Percentiles rank a stretch among this genome's conserved stretches.
Conservation (phyloP, 2,113 vertebrate species). For the Nestor notabilis region DNA sequence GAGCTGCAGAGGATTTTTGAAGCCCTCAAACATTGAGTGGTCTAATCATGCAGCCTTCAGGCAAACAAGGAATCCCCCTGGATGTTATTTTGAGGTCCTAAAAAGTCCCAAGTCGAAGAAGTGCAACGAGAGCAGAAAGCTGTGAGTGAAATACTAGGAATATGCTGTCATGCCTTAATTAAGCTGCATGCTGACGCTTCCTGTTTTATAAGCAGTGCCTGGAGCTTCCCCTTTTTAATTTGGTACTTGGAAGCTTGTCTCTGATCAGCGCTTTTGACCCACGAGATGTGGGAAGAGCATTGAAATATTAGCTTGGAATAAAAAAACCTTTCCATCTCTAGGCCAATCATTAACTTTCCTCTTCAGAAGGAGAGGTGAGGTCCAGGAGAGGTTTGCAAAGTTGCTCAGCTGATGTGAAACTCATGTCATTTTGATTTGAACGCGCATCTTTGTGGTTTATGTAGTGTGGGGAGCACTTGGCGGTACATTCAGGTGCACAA, state of each 20-base stretch:
- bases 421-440: background rate
- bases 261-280: background rate
- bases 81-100: background rate
- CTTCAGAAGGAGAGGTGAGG: background rate
- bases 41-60: background rate
- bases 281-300: background rate
- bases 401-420: background rate
- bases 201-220: background rate
- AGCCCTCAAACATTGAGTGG: background rate
- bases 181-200: background rate
- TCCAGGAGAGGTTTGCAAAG: background rate
- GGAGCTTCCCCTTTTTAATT: slow-evolving; percentile 36
- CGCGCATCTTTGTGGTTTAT: accelerated
- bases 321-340: background rate
- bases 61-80: background rate
- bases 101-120: background rate
- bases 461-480: background rate
- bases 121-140: background rate
- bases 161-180: background rate
- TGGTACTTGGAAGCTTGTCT: background rate
- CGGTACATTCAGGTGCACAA: background rate
- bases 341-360: background rate
- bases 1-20: background rate
- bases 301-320: background rate
- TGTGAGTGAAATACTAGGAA: background rate